Evolutionary conservation across 2,888 invertebrate genomes (phyloP).

Genomic region (Drosophila histrio): DNA sequence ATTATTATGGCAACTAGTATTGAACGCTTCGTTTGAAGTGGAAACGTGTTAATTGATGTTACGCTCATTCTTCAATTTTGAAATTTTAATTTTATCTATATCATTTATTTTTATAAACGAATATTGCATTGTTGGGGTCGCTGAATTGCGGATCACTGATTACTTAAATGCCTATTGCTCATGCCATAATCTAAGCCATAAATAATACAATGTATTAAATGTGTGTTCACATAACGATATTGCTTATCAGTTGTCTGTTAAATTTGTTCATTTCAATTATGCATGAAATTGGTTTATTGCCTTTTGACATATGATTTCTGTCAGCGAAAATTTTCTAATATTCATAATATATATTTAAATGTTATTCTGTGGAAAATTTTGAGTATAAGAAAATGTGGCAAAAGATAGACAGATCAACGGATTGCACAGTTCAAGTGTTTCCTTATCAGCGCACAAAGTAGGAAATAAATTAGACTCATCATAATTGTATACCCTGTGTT

Average conservation of each 20-base stretch:
- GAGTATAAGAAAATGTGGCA: neutral
- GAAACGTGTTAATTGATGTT: slow-evolving; percentile 64
- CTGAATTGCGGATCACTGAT: slow-evolving; percentile 41
- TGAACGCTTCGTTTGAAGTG: slow-evolving; percentile 49
- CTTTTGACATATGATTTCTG: slow-evolving; percentile 75
- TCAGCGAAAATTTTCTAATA: slow-evolving; percentile 31
- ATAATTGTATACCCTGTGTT: neutral
- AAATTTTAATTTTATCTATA: neutral
- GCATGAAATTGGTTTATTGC: slow-evolving; percentile 81
- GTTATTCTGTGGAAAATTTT: slow-evolving; percentile 6
- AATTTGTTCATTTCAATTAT: slow-evolving; percentile 82
- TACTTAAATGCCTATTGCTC: slow-evolving; percentile 37
- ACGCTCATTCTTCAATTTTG: slow-evolving; percentile 26
- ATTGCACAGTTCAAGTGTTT: slow-evolving; percentile 19
- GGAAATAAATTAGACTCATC: slow-evolving; percentile 19
- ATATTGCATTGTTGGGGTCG: slow-evolving; percentile 36
- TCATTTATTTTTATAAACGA: slow-evolving; percentile 5
- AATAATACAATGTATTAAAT: slow-evolving; percentile 61
- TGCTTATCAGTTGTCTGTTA: slow-evolving; percentile 57
- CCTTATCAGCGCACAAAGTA: slow-evolving; percentile 43
- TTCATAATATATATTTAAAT: neutral
- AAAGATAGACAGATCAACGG: slow-evolving; percentile 32
- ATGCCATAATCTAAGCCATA: slow-evolving; percentile 37
- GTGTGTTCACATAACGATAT: slow-evolving; percentile 11
- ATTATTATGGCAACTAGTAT: slow-evolving; percentile 48